These are phyloP conservation scores for Lithobates sylvaticus DNA, from an alignment of 2,797 vertebrate genomes.

Conservation along the genomic window DNA sequence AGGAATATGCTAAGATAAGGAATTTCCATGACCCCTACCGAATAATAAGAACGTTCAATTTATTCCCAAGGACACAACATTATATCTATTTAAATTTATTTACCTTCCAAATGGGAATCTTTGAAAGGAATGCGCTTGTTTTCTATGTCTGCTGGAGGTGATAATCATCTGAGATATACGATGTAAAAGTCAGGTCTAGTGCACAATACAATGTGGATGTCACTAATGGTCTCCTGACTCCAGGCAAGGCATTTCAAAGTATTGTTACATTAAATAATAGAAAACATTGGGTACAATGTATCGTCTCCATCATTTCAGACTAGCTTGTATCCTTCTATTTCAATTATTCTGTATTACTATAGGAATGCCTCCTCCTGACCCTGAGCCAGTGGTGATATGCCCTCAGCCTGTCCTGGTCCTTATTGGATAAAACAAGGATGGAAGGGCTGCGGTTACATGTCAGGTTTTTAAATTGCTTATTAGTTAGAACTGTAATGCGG, in stretches of 20 bases:
- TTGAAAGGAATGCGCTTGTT: neutral
- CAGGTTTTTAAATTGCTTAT: neutral
- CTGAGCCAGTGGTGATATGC: neutral
- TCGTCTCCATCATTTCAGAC: neutral
- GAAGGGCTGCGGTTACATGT: neutral
- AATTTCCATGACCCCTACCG: neutral
- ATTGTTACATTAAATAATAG: neutral
- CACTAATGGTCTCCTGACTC: neutral
- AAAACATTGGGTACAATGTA: neutral
- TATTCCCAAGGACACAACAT: neutral
- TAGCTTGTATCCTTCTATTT: neutral
- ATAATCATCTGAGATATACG: neutral
- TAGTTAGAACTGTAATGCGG: neutral
- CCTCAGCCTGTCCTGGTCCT: neutral
- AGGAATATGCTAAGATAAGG: neutral
- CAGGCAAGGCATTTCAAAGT: slow-evolving; percentile 1
- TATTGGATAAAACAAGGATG: neutral
- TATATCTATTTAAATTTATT: neutral
- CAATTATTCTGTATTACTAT: neutral
- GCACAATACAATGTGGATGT: neutral
- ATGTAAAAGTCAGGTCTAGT: neutral
- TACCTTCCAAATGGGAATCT: neutral
- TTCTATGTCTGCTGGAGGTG: neutral
- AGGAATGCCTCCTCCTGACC: neutral
- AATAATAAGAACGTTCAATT: slow-evolving; percentile 14